phyloP scores from a whole-genome alignment of 2,797 vertebrate species.

The Hozukius guyotensis region DNA sequence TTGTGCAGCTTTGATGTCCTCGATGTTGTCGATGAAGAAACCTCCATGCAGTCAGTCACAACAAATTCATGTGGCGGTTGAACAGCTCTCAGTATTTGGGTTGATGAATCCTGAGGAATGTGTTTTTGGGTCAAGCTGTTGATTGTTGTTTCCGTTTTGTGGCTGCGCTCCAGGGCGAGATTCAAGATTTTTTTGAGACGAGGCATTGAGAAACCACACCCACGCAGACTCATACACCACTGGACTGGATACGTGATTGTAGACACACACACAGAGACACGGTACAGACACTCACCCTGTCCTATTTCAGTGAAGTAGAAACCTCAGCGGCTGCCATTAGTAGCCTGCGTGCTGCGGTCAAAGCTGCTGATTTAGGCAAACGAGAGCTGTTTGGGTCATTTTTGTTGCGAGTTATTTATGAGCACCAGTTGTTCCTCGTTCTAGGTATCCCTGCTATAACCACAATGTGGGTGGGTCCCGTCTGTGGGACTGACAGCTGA shows the following conservation, averaged over 20 bases:
- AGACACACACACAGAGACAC: slow-evolving; percentile 15
- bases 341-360: slow-evolving; percentile 5
- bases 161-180: slow-evolving; percentile 42
- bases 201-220: slow-evolving; percentile 54
- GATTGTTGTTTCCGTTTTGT: slow-evolving; percentile 67
- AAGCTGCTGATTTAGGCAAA: slow-evolving; percentile 44
- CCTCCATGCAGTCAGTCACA: slow-evolving; percentile 51
- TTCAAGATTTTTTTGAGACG: slow-evolving; percentile 30
- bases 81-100: slow-evolving; percentile 32
- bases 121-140: slow-evolving; percentile 54
- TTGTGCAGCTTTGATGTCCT: slow-evolving; percentile 22
- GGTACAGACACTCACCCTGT: slow-evolving; percentile 11
- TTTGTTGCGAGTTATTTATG: slow-evolving; percentile 66
- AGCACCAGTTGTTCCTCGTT: slow-evolving; percentile 68
- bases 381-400: slow-evolving; percentile 59
- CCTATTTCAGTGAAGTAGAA: slow-evolving; percentile 57
- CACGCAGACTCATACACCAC: slow-evolving; percentile 10
- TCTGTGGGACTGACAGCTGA: slow-evolving; percentile 75
- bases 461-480: slow-evolving; percentile 72
- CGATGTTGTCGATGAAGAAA: slow-evolving; percentile 13
- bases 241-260: slow-evolving; percentile 6
- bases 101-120: slow-evolving; percentile 58
- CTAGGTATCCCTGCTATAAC: slow-evolving; percentile 65
- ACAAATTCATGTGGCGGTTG: slow-evolving; percentile 53
- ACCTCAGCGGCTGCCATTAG: slow-evolving; percentile 49